Base-by-base conservation (phyloP, 1,140 invertebrate species). In the Trachymyrmex cornetzi region DNA sequence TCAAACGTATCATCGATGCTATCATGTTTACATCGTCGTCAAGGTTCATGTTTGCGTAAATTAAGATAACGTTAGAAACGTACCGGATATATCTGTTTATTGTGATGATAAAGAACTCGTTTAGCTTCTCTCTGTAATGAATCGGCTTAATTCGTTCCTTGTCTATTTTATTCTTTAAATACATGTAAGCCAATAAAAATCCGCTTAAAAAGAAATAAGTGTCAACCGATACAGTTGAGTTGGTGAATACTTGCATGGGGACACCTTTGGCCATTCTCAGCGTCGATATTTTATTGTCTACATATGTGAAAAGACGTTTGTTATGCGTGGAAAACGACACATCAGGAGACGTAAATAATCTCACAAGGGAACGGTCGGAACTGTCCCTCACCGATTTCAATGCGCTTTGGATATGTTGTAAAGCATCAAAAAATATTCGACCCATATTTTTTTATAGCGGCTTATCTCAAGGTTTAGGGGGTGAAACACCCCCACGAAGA, bases 121-220 rank as follows among this genome's bases (percentile, higher is more conserved):
- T 89, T 11, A 91, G 27, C 89, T 93, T 94, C 61, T 24, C 57
- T 0, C 80, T 27, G 57, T 90, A 93, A 86, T 90, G 91, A 9
- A 92, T 85, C 71, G 82, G 64, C 69, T 90, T 86, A 19, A 0
- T 19, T 0, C 79, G 90, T 75, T 93, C 87, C 88, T 86, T 67
- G 80, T 92, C 53, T 77, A 90, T 84, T 77, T 89, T 79, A 48
- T 66, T 77, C n/a, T 94, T 95, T 30, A 94, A 93, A 90, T 94
- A 96, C 24, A 94, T 77, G 74, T 95, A 95, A 6, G 93, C 71
- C 14, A 96, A 30, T 0, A 96, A 90, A 86, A 96, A 95, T 11
- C 96, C 96, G 88, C 95, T 95, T 5, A 94, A 82, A 82, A 96
- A 95, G 79, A 96, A 95, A 89, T 93, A 96, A 0, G 95, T 96